A percentile compares a stretch with the other conserved stretches of the same genome.
Evolutionary conservation across 1,140 invertebrate genomes (phyloP).

Genomic region (Teleogryllus occipitalis): DNA sequence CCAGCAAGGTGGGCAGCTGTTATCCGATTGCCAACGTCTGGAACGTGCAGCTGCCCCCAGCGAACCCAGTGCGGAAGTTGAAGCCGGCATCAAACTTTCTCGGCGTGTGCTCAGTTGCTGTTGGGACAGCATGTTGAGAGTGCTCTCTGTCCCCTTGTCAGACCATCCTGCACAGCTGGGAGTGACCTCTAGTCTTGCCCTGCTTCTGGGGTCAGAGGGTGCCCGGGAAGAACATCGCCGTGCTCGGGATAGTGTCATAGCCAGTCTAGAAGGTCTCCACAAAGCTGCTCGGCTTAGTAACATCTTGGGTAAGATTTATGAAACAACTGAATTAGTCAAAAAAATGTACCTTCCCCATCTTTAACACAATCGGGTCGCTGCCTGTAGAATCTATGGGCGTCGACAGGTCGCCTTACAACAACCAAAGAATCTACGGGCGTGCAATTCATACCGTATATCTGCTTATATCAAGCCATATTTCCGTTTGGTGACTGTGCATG

Average conservation of each 20-base stretch:
- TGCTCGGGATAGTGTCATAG: conserved; percentile 63
- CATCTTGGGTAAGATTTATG: conserved; percentile 46
- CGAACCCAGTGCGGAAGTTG: conserved; percentile 57
- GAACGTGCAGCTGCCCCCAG: conserved; percentile 57
- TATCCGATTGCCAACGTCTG: conserved; percentile 75
- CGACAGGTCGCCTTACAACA: too few relatives aligned
- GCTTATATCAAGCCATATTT: too few relatives aligned
- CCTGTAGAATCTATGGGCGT: too few relatives aligned
- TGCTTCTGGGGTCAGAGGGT: conserved; percentile 39
- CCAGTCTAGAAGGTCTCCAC: conserved; percentile 80
- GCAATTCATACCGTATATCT: too few relatives aligned
- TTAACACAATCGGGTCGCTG: too few relatives aligned
- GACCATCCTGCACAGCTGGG: conserved; percentile 44
- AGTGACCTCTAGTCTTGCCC: conserved; percentile 33
- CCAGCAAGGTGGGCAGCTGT: conserved; percentile 56
- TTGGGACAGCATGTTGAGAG: conserved; percentile 84
- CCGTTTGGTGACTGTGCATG: too few relatives aligned
- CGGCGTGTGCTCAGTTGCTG: conserved; percentile 71
- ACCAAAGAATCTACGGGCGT: too few relatives aligned
- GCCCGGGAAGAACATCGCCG: conserved; percentile 38
- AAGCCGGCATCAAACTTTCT: conserved; percentile 50
- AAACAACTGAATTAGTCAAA: too few relatives aligned
- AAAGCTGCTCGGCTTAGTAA: conserved; percentile 50
- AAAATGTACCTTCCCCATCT: too few relatives aligned
- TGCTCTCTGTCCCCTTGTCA: conserved; percentile 66